Percentiles rank a stretch among this genome's conserved stretches.
Evolutionary conservation across 2,888 invertebrate genomes (phyloP).

Genomic region (Teleogryllus oceanicus): DNA sequence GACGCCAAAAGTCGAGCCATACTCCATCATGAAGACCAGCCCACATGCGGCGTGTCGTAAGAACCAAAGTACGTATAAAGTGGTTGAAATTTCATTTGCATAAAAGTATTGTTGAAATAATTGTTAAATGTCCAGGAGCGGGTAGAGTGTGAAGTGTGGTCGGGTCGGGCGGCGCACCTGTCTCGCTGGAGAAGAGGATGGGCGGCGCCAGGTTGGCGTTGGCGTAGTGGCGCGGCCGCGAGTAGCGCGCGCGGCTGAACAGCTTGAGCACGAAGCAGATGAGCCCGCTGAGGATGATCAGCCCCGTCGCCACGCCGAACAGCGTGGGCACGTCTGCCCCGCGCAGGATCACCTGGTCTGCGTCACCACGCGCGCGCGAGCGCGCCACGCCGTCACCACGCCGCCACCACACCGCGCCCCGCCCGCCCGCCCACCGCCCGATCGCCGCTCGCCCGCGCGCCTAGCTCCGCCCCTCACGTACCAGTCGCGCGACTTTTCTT

Average conservation of each 20-base stretch:
- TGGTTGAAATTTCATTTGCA: too few species aligned
- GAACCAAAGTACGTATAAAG: background rate
- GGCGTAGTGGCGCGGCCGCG: slow-evolving; percentile 66
- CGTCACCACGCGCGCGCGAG: slow-evolving; percentile 37
- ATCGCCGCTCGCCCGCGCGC: too few species aligned
- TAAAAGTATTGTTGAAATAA: background rate
- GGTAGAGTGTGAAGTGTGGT: background rate
- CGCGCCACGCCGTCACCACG: too few species aligned
- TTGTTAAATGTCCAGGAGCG: background rate
- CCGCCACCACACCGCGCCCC: too few species aligned
- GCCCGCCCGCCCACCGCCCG: too few species aligned
- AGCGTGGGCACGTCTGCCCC: slow-evolving; percentile 77
- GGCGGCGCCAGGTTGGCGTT: slow-evolving; percentile 82
- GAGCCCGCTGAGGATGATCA: slow-evolving; percentile 79
- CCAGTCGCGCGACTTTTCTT: too few species aligned
- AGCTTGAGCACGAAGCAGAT: slow-evolving; percentile 86
- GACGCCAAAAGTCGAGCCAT: too few species aligned
- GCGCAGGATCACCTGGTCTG: slow-evolving; percentile 77
- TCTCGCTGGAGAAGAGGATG: slow-evolving; percentile 80
- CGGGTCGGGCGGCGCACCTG: slow-evolving; percentile 56
- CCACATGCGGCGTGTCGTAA: too few species aligned
- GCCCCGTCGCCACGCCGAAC: slow-evolving; percentile 79
- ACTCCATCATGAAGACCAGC: too few species aligned
- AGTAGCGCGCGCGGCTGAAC: slow-evolving; percentile 65
- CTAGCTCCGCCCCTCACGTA: too few species aligned